A percentile compares a stretch with the other conserved stretches of the same genome.
phyloP scores from a whole-genome alignment of 2,113 vertebrate species.

The Motacilla tschutschensis region DNA sequence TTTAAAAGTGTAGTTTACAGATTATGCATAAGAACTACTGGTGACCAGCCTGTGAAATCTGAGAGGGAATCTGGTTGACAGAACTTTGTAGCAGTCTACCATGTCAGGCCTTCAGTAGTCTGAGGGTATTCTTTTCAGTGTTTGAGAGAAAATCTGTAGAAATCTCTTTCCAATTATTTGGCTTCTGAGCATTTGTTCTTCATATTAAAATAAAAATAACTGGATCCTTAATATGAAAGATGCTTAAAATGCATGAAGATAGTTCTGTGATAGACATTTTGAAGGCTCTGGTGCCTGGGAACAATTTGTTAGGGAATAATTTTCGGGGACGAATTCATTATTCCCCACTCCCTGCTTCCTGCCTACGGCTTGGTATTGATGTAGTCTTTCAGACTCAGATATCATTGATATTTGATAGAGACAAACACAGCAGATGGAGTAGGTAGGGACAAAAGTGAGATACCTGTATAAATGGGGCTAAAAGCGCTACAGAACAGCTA shows the following conservation, averaged over 20 bases:
- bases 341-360: neutral
- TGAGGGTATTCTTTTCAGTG: neutral
- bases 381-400: neutral
- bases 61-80: neutral
- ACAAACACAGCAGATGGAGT: neutral
- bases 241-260: slow-evolving; percentile 1
- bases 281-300: neutral
- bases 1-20: neutral
- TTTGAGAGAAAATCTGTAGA: neutral
- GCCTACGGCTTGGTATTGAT: neutral
- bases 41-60: neutral
- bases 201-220: slow-evolving; percentile 7
- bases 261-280: neutral
- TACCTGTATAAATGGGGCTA: neutral
- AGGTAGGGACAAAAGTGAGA: neutral
- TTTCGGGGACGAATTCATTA: slow-evolving; percentile 7
- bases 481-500: neutral
- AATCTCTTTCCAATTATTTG: neutral
- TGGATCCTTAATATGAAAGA: neutral
- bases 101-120: neutral
- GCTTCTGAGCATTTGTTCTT: neutral
- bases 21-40: neutral
- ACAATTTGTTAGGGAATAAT: neutral
- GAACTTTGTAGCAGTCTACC: neutral
- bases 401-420: neutral